phyloP scores from a whole-genome alignment of 2,888 invertebrate species.

The Cantharis lateralis region DNA sequence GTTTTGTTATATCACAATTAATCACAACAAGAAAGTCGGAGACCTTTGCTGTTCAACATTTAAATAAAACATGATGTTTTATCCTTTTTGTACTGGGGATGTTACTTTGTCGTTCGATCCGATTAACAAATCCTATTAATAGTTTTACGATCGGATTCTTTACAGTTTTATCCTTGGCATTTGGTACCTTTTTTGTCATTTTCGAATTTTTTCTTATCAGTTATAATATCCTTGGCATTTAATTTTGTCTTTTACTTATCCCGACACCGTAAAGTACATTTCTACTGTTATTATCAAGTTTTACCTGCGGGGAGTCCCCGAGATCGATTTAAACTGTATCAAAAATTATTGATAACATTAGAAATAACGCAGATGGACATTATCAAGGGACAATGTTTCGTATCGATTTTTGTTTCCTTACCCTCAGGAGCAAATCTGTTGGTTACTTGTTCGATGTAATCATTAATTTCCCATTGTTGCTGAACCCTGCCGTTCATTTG shows the following conservation, averaged over 20 bases:
- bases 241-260: neutral
- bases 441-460: neutral
- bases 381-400: neutral
- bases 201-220: neutral
- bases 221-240: neutral
- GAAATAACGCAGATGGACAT: neutral
- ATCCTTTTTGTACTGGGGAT: neutral
- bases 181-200: neutral
- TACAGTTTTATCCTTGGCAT: neutral
- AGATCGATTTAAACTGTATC: too few relatives aligned
- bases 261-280: neutral
- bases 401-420: neutral
- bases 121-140: neutral
- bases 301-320: too few relatives aligned
- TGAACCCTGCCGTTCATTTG: neutral
- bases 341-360: too few relatives aligned
- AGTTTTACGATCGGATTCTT: neutral
- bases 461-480: neutral
- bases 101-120: neutral
- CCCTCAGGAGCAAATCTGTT: neutral
- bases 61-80: neutral
- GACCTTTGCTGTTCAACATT: neutral
- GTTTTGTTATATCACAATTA: conserved; percentile 11
- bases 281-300: neutral
- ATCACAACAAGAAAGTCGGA: conserved; percentile 1